phyloP scores from a whole-genome alignment of 2,888 invertebrate species.

The Orthonevra nobilis region DNA sequence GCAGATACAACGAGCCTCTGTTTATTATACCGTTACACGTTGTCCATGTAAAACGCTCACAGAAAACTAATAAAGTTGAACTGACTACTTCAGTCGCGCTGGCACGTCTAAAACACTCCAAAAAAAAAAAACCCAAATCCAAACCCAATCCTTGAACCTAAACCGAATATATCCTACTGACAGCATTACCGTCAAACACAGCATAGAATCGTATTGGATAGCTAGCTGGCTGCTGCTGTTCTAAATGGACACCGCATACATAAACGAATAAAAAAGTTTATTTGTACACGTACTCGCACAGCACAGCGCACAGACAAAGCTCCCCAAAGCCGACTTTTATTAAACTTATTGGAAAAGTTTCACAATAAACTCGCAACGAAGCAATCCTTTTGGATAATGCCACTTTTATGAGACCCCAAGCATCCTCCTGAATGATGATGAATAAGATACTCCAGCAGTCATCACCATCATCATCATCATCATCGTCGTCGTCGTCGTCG shows the following conservation, averaged over 20 bases:
- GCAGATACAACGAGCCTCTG: conserved; percentile 6
- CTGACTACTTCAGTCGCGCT: conserved; percentile 29
- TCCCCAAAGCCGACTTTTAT: conserved; percentile 69
- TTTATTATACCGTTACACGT: conserved; percentile 28
- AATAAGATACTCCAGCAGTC: conserved; percentile 36
- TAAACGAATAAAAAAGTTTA: conserved; percentile 50
- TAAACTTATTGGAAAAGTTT: conserved; percentile 70
- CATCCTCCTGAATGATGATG: conserved; percentile 59
- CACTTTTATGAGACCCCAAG: conserved; percentile 67
- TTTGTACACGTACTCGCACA: conserved; percentile 65
- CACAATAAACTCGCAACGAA: conserved; percentile 70
- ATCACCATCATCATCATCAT: conserved; percentile 10
- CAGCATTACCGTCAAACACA: conserved; percentile 1
- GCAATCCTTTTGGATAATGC: conserved; percentile 70
- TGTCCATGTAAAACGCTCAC: conserved; percentile 23
- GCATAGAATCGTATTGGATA: no score
- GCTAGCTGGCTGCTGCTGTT: conserved; percentile 10
- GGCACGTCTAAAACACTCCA: conserved; percentile 15
- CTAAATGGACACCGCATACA: conserved; percentile 60
- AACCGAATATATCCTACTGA: no score
- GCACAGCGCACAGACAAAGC: conserved; percentile 48
- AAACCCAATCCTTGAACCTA: not conserved
- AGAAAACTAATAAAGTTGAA: conserved; percentile 56
- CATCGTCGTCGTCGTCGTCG: not conserved
- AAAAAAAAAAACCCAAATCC: no score